Percentiles rank a stretch among this genome's conserved stretches.
phyloP scores from a whole-genome alignment of 2,888 invertebrate species.

The Campoplex nolae region DNA sequence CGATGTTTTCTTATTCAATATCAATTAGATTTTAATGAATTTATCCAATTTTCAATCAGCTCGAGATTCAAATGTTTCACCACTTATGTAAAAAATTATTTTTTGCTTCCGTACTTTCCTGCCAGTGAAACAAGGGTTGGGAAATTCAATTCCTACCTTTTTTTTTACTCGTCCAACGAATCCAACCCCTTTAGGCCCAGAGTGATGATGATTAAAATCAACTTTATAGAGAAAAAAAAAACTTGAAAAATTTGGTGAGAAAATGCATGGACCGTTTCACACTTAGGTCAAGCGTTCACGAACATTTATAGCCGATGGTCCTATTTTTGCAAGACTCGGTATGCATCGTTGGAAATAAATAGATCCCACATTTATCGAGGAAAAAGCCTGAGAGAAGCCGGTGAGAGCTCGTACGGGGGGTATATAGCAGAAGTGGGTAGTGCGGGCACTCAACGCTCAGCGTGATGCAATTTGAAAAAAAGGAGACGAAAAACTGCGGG shows the following conservation, averaged over 20 bases:
- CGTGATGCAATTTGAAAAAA: constrained; percentile 77
- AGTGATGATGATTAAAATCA: background rate
- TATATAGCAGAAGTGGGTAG: constrained; percentile 39
- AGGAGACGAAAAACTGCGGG: constrained; percentile 78
- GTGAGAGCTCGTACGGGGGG: constrained; percentile 40
- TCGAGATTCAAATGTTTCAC: background rate
- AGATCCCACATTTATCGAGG: constrained; percentile 58
- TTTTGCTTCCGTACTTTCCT: background rate
- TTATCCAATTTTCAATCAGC: background rate
- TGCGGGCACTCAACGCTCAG: constrained; percentile 80
- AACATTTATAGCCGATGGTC: constrained; percentile 29
- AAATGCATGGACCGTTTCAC: background rate
- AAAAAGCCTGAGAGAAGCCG: constrained; percentile 44
- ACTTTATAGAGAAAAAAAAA: background rate
- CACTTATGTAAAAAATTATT: background rate
- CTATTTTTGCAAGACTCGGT: constrained; percentile 33
- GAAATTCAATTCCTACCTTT: background rate
- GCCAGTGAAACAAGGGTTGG: background rate
- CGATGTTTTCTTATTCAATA: background rate
- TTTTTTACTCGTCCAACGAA: no score
- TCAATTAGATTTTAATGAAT: background rate
- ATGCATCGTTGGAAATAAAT: constrained; percentile 60
- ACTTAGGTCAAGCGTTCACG: background rate
- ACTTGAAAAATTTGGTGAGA: background rate
- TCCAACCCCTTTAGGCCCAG: no score